phyloP scores from a whole-genome alignment of 2,888 invertebrate species.

The Apamea sordens region DNA sequence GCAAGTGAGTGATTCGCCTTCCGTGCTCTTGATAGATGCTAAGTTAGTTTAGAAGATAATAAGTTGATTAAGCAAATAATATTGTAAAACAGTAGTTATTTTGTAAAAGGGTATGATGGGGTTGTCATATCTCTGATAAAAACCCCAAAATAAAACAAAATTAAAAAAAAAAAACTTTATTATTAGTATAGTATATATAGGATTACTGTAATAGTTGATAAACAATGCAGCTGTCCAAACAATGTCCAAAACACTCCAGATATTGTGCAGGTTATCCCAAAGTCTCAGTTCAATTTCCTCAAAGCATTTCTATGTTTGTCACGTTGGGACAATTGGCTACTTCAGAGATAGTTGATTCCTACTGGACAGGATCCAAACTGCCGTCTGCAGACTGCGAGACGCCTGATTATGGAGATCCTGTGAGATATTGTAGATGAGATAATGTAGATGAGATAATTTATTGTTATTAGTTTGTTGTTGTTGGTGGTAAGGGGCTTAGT shows the following conservation, averaged over 20 bases:
- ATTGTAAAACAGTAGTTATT: too few species aligned
- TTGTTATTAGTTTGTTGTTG: constrained; percentile 52
- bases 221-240: neutral
- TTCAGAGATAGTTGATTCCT: constrained; percentile 28
- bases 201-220: neutral
- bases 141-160: too few species aligned
- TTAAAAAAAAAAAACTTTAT: too few species aligned
- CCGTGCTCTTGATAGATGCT: too few species aligned
- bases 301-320: constrained; percentile 30
- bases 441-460: constrained; percentile 40
- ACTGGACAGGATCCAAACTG: constrained; percentile 69
- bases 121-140: too few species aligned
- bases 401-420: constrained; percentile 49
- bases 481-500: neutral
- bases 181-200: too few species aligned
- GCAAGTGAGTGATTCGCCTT: too few species aligned
- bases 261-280: constrained; percentile 7
- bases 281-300: constrained; percentile 23
- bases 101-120: too few species aligned
- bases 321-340: constrained; percentile 45
- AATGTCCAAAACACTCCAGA: neutral
- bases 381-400: constrained; percentile 58
- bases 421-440: too few species aligned
- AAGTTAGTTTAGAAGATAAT: too few species aligned
- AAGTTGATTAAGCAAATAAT: too few species aligned